Base-by-base conservation (phyloP, 2,888 invertebrate genomes). In the Diplazon laetatorius region DNA sequence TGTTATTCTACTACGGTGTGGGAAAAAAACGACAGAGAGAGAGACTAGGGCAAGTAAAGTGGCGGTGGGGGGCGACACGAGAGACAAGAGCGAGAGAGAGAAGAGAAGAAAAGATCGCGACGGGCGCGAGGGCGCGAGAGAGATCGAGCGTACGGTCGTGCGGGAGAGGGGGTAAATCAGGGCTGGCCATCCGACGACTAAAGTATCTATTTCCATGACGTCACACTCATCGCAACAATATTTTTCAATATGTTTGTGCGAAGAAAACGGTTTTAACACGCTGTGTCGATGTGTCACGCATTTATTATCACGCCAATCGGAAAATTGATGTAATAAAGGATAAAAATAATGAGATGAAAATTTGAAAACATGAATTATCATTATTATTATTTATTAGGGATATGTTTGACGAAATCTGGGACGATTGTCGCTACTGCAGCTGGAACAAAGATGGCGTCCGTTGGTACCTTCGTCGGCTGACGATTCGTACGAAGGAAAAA, bases 1-100 rank as follows among this genome's bases (percentile, higher is more conserved):
- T 87, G 86, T 87, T 87, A 82, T 86, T 87, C 86, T 86, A 81
- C 85, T 82, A 81, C 76, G 65, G 66, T 72, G 55, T 25, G 16
- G 5, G 25, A 48, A 30, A 30, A 30, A 2, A 6, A 6, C 2
- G 30, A 30, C 6, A 30, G 2, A 30, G 2, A 30, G 25, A 22
- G 71, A 16, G 52, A 71, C 18, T 39, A 30, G 35, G 52, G 39
- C 39, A 50, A 37, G 37, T 30, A n/a, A 59, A 59, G 46, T 37
- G 65, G 50, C n/a, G 52, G 59, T n/a, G 39, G 59, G 39, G 12
- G 55, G 12, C 2, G 35, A 14, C 18, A 14, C 14, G 20, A 18
- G 0, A 22, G 39, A 12, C n/a, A n/a, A n/a, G n/a, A 22, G 39
- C 30, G 30, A 30, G 59, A n/a, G 42, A 22, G 14, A 12, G 35